phyloP scores from a whole-genome alignment of 2,113 vertebrate species.

The Ailurus styani region DNA sequence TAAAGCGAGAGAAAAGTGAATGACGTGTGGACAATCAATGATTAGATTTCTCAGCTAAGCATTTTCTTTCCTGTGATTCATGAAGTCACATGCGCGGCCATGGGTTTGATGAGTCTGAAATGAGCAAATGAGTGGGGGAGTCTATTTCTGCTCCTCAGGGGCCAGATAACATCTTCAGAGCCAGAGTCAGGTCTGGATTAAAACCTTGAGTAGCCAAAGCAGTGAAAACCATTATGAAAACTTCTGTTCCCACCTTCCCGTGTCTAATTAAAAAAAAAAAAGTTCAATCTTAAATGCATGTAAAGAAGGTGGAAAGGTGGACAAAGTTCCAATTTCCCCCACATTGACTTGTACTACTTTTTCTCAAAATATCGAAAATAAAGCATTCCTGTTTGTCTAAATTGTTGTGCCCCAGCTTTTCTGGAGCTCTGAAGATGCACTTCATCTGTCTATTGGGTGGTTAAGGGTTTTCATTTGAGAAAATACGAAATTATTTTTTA shows the following conservation, averaged over 20 bases:
- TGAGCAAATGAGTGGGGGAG: neutral
- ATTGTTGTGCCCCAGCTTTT: neutral
- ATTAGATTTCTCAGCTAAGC: neutral
- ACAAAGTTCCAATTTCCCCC: neutral
- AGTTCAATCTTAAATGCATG: neutral
- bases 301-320: neutral
- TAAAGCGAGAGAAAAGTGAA: neutral
- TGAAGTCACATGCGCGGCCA: neutral
- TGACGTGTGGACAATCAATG: neutral
- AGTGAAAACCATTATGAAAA: neutral
- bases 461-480: neutral
- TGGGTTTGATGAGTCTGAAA: neutral
- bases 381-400: neutral
- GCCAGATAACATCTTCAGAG: neutral
- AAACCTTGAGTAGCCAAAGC: neutral
- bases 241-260: neutral
- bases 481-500: neutral
- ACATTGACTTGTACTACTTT: neutral
- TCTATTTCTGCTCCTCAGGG: neutral
- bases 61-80: neutral
- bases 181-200: neutral
- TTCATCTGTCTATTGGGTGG: neutral
- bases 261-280: neutral
- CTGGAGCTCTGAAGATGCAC: neutral
- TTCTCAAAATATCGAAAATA: neutral